Evolutionary conservation across 2,113 vertebrate species (phyloP).

Genomic region (Aegotheles bennettii): DNA sequence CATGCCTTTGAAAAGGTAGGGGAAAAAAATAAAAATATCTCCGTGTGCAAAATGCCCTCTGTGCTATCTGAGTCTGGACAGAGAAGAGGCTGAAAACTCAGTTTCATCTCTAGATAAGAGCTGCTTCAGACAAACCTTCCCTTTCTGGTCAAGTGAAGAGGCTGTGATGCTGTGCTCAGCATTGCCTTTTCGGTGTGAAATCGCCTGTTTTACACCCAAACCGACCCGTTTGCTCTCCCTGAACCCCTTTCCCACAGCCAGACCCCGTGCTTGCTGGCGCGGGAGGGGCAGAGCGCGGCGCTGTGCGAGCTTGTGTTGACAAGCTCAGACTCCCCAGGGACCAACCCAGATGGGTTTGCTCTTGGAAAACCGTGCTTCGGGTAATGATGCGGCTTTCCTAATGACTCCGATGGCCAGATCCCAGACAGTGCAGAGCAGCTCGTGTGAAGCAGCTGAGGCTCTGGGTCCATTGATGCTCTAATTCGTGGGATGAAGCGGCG

Average conservation of each 20-base stretch:
- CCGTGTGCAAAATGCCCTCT: accelerated
- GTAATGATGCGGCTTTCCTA: neutral
- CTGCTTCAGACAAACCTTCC: neutral
- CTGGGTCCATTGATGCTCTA: neutral
- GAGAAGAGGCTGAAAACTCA: neutral
- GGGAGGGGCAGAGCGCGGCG: neutral
- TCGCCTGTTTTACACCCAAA: neutral
- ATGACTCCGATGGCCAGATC: neutral
- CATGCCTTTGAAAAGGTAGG: neutral
- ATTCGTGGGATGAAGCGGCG: accelerated
- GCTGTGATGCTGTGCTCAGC: neutral
- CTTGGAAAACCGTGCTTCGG: neutral
- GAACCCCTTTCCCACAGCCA: neutral
- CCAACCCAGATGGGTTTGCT: neutral
- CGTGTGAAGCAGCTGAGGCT: neutral
- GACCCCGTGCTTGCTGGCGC: accelerated
- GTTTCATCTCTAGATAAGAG: neutral
- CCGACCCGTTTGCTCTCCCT: accelerated
- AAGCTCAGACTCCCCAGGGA: neutral
- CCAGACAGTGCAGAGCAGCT: neutral
- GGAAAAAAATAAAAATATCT: neutral
- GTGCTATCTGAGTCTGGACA: neutral
- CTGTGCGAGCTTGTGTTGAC: neutral
- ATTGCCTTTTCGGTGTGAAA: neutral
- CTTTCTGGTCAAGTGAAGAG: no score